These are phyloP conservation scores for Synergus umbraculus DNA, from an alignment of 2,888 invertebrate genomes.

Conservation along the genomic window DNA sequence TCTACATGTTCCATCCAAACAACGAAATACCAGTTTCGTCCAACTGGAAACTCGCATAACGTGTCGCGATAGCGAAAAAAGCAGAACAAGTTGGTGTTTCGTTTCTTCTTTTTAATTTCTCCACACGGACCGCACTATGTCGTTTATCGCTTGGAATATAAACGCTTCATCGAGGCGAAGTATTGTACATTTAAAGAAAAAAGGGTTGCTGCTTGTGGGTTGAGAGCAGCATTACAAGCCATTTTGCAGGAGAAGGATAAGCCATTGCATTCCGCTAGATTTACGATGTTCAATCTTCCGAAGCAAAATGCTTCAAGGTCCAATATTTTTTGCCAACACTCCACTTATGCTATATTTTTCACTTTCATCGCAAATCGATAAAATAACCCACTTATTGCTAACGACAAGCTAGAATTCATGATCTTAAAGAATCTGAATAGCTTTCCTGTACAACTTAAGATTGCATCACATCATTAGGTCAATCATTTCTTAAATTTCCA, in stretches of 20 bases:
- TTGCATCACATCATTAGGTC: neutral
- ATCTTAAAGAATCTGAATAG: neutral
- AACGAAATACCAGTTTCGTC: slow-evolving; percentile 34
- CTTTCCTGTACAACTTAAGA: neutral
- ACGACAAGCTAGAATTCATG: slow-evolving; percentile 5
- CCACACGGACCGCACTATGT: slow-evolving; percentile 27
- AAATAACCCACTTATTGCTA: slow-evolving; percentile 8
- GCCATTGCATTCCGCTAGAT: slow-evolving; percentile 40
- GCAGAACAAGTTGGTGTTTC: slow-evolving; percentile 31
- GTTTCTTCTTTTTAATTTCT: slow-evolving; percentile 39
- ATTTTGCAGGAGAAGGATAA: slow-evolving; percentile 38
- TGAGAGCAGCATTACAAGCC: slow-evolving; percentile 32
- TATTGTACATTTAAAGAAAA: slow-evolving; percentile 40
- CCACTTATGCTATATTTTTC: slow-evolving; percentile 35
- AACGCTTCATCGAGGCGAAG: slow-evolving; percentile 37
- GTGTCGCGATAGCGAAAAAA: slow-evolving; percentile 38
- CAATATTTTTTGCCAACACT: slow-evolving; percentile 37
- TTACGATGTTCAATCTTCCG: slow-evolving; percentile 40
- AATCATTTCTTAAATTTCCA: neutral
- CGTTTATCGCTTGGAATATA: slow-evolving; percentile 35
- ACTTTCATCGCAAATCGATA: slow-evolving; percentile 33
- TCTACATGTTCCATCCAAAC: slow-evolving; percentile 15
- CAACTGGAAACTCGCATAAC: slow-evolving; percentile 39
- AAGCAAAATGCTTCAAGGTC: slow-evolving; percentile 35
- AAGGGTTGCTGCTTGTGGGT: slow-evolving; percentile 32